A percentile compares a stretch with the other conserved stretches of the same genome.
These are phyloP conservation scores for Tenebrosternarchus preto DNA, from an alignment of 2,113 vertebrate genomes.

Conservation along the genomic window DNA sequence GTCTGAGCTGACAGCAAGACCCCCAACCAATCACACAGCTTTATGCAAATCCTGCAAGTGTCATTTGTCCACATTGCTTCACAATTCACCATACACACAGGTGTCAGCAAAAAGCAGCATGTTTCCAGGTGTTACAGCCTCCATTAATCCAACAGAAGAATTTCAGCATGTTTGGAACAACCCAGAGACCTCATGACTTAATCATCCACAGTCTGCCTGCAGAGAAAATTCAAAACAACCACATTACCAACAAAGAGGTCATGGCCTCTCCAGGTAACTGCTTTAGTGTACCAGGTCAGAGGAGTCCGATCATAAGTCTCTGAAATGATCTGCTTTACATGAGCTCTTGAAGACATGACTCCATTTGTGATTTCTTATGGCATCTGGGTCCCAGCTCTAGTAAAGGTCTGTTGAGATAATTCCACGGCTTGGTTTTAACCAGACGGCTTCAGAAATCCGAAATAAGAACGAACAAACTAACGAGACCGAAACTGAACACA, in stretches of 20 bases:
- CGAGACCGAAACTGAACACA: too few species aligned
- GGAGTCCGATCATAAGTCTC: background rate
- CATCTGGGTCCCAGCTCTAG: too few species aligned
- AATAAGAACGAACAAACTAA: too few species aligned
- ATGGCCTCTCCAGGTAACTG: background rate
- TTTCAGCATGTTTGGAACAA: background rate
- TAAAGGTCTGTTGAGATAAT: too few species aligned
- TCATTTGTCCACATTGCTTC: background rate
- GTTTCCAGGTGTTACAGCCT: background rate
- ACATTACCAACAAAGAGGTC: background rate
- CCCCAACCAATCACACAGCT: background rate
- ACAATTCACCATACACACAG: background rate
- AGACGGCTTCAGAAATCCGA: too few species aligned
- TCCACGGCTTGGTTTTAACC: too few species aligned
- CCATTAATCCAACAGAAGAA: background rate
- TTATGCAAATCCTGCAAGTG: background rate
- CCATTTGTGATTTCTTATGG: background rate
- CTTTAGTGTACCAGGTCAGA: background rate
- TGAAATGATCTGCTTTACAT: background rate
- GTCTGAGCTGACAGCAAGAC: background rate
- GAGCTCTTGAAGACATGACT: background rate
- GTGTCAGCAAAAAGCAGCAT: background rate
- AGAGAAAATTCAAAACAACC: background rate
- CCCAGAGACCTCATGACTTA: background rate
- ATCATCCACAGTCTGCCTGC: conserved; percentile 1